Evolutionary conservation across 2,888 invertebrate genomes (phyloP).

Genomic region (Matsumyia berberina): DNA sequence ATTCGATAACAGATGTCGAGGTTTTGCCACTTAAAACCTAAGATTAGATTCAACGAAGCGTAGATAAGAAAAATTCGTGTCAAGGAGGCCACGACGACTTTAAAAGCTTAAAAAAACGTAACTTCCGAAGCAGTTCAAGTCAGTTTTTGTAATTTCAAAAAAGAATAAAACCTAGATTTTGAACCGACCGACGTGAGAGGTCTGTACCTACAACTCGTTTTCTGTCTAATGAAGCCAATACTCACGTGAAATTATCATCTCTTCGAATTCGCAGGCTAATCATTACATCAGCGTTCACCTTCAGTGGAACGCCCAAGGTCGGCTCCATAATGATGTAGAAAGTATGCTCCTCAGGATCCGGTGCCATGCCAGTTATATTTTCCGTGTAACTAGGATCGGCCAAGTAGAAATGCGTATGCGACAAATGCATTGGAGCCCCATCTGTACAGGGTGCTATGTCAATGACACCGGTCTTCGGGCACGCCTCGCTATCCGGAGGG

Average conservation of each 20-base stretch:
- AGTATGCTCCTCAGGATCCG: slow-evolving; percentile 87
- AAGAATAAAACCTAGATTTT: no score
- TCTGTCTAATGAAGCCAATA: slow-evolving; percentile 70
- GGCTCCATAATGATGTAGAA: slow-evolving; percentile 90
- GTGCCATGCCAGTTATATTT: slow-evolving; percentile 88
- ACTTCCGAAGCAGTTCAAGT: no score
- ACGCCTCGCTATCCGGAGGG: slow-evolving; percentile 81
- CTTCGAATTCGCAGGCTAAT: slow-evolving; percentile 87
- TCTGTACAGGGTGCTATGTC: slow-evolving; percentile 89
- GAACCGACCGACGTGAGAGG: no score
- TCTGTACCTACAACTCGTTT: no score
- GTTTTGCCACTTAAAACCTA: no score
- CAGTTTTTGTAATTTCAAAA: no score
- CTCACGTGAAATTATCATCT: slow-evolving; percentile 86
- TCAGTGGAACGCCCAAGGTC: slow-evolving; percentile 90
- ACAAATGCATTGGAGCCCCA: slow-evolving; percentile 92
- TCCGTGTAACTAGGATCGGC: slow-evolving; percentile 88
- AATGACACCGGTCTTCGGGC: slow-evolving; percentile 86
- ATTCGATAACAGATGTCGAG: no score
- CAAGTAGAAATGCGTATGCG: slow-evolving; percentile 92
- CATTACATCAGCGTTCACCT: slow-evolving; percentile 89
- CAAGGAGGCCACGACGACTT: no score
- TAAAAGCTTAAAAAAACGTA: no score
- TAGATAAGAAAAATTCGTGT: no score
- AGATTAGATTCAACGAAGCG: no score